Percentiles rank a stretch among this genome's conserved stretches.
Conservation (phyloP, 2,888 invertebrate species). For the Chrysina gloriosa region DNA sequence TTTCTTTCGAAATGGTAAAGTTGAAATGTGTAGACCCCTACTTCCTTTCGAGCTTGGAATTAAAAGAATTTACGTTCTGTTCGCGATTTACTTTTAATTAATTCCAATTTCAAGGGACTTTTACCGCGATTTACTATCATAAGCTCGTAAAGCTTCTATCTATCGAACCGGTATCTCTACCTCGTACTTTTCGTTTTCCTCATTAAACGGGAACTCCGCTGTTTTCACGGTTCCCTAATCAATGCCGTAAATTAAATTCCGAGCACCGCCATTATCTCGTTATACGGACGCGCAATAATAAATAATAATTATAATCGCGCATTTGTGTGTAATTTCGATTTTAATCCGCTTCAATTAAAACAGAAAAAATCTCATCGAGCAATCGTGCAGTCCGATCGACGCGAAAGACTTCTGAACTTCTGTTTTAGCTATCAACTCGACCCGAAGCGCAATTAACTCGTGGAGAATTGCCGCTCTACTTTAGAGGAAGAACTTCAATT, state of each 20-base stretch:
- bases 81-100: no score
- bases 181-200: background rate
- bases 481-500: slow-evolving; percentile 28
- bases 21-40: no score
- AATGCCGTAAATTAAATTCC: slow-evolving; percentile 18
- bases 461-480: slow-evolving; percentile 14
- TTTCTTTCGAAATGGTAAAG: no score
- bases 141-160: no score
- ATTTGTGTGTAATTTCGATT: slow-evolving; percentile 19
- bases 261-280: background rate
- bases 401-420: background rate
- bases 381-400: background rate
- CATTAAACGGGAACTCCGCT: slow-evolving; percentile 11
- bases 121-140: no score
- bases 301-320: slow-evolving; percentile 18
- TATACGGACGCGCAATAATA: slow-evolving; percentile 8
- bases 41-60: no score
- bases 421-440: background rate
- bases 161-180: no score
- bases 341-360: slow-evolving; percentile 21
- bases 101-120: no score
- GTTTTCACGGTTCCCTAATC: slow-evolving; percentile 20
- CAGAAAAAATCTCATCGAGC: background rate
- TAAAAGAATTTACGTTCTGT: no score
- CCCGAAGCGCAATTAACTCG: slow-evolving; percentile 2